A percentile compares a stretch with the other conserved stretches of the same genome.
phyloP scores from a whole-genome alignment of 2,113 vertebrate species.

The Hystrix cristata region DNA sequence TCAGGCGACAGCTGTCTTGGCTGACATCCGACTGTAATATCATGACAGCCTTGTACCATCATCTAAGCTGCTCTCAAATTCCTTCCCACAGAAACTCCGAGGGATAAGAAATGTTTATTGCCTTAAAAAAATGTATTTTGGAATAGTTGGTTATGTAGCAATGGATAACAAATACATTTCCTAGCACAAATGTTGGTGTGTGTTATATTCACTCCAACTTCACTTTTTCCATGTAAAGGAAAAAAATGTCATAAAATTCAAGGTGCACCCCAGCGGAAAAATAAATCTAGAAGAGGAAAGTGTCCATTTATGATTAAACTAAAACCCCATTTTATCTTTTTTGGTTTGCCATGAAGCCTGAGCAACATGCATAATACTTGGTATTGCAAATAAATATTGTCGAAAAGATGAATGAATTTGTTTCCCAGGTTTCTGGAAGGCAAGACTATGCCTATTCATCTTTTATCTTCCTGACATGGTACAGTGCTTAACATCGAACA shows the following conservation, averaged over 20 bases:
- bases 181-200: slow-evolving; percentile 14
- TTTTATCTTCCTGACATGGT: not conserved
- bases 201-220: slow-evolving; percentile 2
- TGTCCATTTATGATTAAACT: slow-evolving; percentile 13
- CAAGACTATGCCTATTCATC: not conserved
- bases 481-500: not conserved
- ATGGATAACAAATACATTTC: not conserved
- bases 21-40: not conserved
- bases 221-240: not conserved
- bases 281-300: not conserved
- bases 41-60: not conserved
- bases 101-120: not conserved
- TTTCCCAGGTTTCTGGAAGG: not conserved
- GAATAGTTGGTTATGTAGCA: not conserved
- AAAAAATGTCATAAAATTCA: slow-evolving; percentile 26
- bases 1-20: not conserved
- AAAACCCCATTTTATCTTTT: not conserved
- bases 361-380: not conserved
- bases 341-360: not conserved
- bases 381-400: slow-evolving; percentile 11
- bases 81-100: too few relatives aligned
- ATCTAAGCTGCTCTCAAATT: too few relatives aligned
- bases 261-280: not conserved
- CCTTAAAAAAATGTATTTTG: slow-evolving; percentile 2
- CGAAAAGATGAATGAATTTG: not conserved